Conservation (phyloP, 2,888 invertebrate species). For the Autographa gamma region DNA sequence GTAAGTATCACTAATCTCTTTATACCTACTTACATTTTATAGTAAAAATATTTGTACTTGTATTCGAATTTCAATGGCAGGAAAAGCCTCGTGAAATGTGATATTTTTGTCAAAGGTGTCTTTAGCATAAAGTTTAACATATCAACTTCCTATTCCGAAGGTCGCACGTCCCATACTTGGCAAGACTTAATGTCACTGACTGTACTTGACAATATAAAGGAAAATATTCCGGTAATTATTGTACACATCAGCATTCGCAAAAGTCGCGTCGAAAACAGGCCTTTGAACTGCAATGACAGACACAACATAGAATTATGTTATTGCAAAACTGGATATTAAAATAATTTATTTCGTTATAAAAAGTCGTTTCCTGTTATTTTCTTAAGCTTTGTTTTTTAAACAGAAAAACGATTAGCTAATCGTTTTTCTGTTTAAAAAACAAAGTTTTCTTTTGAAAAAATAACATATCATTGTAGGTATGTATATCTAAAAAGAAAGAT, state of each 20-base stretch:
- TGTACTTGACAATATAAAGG: neutral
- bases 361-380: too few relatives aligned
- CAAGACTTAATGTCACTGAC: neutral
- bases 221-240: neutral
- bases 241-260: neutral
- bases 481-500: too few relatives aligned
- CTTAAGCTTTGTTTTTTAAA: too few relatives aligned
- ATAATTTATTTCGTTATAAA: too few relatives aligned
- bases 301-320: neutral
- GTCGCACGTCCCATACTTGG: neutral
- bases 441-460: too few relatives aligned
- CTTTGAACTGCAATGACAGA: neutral
- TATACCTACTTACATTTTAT: too few relatives aligned
- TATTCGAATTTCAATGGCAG: neutral
- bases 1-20: too few relatives aligned
- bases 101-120: neutral
- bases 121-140: neutral
- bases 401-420: too few relatives aligned
- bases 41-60: too few relatives aligned
- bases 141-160: neutral
- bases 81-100: neutral
- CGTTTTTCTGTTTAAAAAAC: too few relatives aligned
- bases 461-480: too few relatives aligned
- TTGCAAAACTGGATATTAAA: too few relatives aligned
- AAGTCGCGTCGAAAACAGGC: constrained; percentile 1